Base-by-base conservation (phyloP, 2,888 invertebrate species). In the Noctuana brunneofusca region DNA sequence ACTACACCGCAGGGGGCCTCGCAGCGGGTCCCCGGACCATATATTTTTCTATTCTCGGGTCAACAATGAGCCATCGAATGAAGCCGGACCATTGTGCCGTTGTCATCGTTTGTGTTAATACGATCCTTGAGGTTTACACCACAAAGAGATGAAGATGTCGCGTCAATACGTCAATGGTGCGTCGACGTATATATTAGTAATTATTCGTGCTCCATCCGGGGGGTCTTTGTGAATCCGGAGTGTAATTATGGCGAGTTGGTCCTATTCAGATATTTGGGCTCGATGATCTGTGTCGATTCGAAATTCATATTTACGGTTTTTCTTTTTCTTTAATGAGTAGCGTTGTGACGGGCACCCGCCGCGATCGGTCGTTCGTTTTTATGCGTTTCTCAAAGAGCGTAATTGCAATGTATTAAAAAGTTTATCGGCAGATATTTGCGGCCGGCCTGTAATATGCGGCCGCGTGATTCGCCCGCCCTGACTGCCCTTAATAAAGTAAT, bases 51-150 rank as follows among this genome's bases (percentile, higher is more conserved):
- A 89, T 89, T 84, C 84, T 84, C 80, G 68, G 67, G 72, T 79
- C 79, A 72, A 90, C 89, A 90, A 89, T 86, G 81, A 83, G 77
- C 75, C 79, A 76, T 69, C 79, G 83, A 76, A 87, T 86, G 85
- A 84, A 85, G 80, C 75, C 72, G 72, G 70, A 69, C 83, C 75
- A 86, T 90, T 89, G 85, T 90, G 69, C 76, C 79, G 81, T 85
- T 89, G 90, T 91, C 90, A 89, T 89, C 89, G 84, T 88, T 87
- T 86, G 86, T 89, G 89, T 89, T 90, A 89, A 90, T 91, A 85
- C 85, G 85, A 87, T 85, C 86, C 87, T 89, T 87, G 89, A 90
- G 90, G 89, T 89, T 91, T 89, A 79, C 83, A 79, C 87, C 84
- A 91, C 90, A 91, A 89, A 83, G 84, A 76, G 78, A 85, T 87